Evolutionary conservation across 1,140 invertebrate genomes (phyloP), one percentile per base, ranked within the genome.

Genomic region (Thaumatotibia leucotreta): DNA sequence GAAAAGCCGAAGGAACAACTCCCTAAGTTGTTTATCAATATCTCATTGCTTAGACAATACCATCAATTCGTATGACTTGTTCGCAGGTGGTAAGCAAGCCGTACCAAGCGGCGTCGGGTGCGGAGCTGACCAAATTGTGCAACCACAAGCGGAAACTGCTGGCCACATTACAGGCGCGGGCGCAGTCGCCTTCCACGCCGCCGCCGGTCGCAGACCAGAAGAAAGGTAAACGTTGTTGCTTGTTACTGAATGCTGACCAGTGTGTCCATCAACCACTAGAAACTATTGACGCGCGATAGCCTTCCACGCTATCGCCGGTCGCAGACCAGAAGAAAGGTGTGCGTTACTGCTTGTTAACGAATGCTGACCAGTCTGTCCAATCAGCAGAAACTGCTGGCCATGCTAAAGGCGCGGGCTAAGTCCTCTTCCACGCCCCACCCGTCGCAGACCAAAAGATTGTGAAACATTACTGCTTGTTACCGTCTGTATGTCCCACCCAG

Each of bases 61-160:
- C 17, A 45, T 45, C 17, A 45, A 45, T 5, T n/a, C n/a, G n/a
- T n/a, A 8, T 20, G 14, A 20, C 10, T 74, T 64, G 23, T 75
- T 67, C 85, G 33, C 91, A 95, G 95, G 94, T 96, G 75, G 88
- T 92, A 71, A 95, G 95, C 72, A 94, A 94, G 84, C 93, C 94
- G 74, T 95, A 95, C 92, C 92, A 92, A 68, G 83, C 91, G 70
- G 93, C 93, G 49, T 93, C 94, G 69, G 93, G 93, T 66, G 93
- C 93, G 64, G 94, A 95, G 84, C 91, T 95, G 92, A 95, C 94
- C 61, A 96, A 96, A 89, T 92, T 97, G 75, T 97, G 96, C 92
- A 97, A 96, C 91, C 96, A 97, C 91, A 96, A 97, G 89, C 93
- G 96, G 92, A 97, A 97, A 96, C 93, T 95, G 74, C 87, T 95